Evolutionary conservation across 2,797 vertebrate genomes (phyloP), one percentile per base, ranked within the genome.

Genomic region (Semaprochilodus insignis): DNA sequence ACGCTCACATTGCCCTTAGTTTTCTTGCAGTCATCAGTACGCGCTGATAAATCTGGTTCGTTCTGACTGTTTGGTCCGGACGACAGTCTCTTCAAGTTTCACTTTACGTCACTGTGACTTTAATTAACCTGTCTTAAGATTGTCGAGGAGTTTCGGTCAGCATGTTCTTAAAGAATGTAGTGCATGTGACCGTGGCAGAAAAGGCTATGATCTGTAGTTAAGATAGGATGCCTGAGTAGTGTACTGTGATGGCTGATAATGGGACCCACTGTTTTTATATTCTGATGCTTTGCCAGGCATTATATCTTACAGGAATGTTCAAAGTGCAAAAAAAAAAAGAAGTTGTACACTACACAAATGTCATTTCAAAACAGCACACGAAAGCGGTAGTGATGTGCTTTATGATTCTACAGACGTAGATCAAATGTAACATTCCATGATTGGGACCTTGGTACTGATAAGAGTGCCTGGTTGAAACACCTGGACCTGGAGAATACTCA

Each of bases 11-110:
- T 13, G 23, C 36, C 55, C 65, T 77, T 63, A 71, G 75, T 67
- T 54, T 72, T 78, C 44, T 63, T 54, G 57, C 75, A 36, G 80
- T 55, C 78, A 31, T 65, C 17, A 25, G 27, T 23, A 59, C 57
- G 62, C 13, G 71, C 78, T 79, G 27, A 76, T 83, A 34, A 73
- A 75, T 75, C 63, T 44, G 71, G 15, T 60, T 80, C 52, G 16
- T n/a, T 67, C 17, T 48, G 70, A 83, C 69, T 81, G 71, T 74
- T 86, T 78, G 75, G 67, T 70, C 73, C 67, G 80, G 44, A 66
- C 31, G 76, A 40, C 27, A 27, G 23, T 57, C 13, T 79, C 59
- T 69, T 73, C 10, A 62, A 21, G 7, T 70, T 76, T 81, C 71
- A 65, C 19, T 73, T 63, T 71, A 44, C 73, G 66, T 54, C 72